phyloP scores from a whole-genome alignment of 2,888 invertebrate genomes.

The Encarsia formosa region DNA sequence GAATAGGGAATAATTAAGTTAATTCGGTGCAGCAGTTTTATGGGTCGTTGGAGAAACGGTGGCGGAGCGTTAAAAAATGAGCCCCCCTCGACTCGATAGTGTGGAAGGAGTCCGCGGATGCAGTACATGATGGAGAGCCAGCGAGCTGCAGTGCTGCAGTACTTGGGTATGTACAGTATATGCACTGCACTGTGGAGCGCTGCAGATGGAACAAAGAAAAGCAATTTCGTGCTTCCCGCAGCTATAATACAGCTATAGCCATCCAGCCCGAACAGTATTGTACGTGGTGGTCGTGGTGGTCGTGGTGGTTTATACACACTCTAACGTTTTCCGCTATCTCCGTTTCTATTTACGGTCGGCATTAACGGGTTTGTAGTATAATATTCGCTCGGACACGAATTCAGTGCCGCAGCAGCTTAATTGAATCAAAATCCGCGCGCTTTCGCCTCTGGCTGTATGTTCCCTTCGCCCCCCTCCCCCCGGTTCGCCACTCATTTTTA shows the following conservation, averaged over 20 bases:
- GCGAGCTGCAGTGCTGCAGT: too few relatives aligned
- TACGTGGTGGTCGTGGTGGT: background rate
- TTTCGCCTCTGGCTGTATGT: background rate
- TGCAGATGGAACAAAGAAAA: conserved; percentile 22
- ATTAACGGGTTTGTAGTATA: conserved; percentile 17
- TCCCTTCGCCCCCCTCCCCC: background rate
- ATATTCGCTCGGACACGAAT: conserved; percentile 20
- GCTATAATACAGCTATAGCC: too few relatives aligned
- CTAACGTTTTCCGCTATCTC: too few relatives aligned
- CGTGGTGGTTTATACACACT: background rate
- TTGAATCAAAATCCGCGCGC: conserved; percentile 22
- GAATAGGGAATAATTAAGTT: too few relatives aligned
- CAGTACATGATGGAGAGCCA: too few relatives aligned
- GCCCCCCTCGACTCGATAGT: too few relatives aligned
- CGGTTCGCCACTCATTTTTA: conserved; percentile 7
- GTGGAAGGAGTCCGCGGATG: too few relatives aligned
- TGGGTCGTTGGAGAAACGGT: too few relatives aligned
- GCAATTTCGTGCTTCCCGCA: conserved; percentile 7
- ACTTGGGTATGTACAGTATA: too few relatives aligned
- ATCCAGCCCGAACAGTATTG: background rate
- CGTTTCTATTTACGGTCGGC: conserved; percentile 16
- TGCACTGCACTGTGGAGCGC: too few relatives aligned
- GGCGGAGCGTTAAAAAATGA: too few relatives aligned
- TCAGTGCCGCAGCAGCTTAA: conserved; percentile 16
- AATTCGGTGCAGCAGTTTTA: too few relatives aligned